Conservation (phyloP, 2,888 invertebrate species). For the Apotomis betuletana region DNA sequence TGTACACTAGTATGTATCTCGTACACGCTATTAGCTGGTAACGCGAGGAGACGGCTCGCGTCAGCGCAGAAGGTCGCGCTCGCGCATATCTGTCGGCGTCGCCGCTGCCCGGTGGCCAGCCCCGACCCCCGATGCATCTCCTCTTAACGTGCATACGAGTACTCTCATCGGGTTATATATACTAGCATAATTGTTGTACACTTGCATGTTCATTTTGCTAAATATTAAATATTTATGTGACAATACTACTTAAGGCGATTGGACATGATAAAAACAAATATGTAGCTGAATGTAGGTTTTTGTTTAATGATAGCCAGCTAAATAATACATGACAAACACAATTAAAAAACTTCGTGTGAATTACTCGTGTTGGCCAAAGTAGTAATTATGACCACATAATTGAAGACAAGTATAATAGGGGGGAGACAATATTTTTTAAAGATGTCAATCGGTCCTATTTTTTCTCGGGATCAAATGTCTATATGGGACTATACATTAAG, state of each 20-base stretch:
- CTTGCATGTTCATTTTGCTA: neutral
- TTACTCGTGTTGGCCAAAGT: conserved; percentile 79
- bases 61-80: too few relatives aligned
- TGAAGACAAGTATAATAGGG: conserved; percentile 63
- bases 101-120: neutral
- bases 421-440: too few relatives aligned
- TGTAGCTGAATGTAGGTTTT: conserved; percentile 11
- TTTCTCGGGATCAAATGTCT: too few relatives aligned
- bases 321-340: conserved; percentile 31
- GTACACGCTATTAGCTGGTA: too few relatives aligned
- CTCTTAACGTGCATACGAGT: neutral
- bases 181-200: conserved; percentile 9
- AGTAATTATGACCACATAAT: conserved; percentile 69
- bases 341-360: conserved; percentile 53
- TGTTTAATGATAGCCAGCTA: conserved; percentile 30
- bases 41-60: too few relatives aligned
- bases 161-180: conserved; percentile 7
- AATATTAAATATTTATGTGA: conserved; percentile 10
- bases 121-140: neutral
- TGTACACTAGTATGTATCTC: neutral
- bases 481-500: too few relatives aligned
- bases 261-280: conserved; percentile 9
- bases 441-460: too few relatives aligned
- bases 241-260: conserved; percentile 35
- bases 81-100: too few relatives aligned